A percentile compares a stretch with the other conserved stretches of the same genome.
phyloP scores from a whole-genome alignment of 2,113 vertebrate species.

The Leucopsar rothschildi region DNA sequence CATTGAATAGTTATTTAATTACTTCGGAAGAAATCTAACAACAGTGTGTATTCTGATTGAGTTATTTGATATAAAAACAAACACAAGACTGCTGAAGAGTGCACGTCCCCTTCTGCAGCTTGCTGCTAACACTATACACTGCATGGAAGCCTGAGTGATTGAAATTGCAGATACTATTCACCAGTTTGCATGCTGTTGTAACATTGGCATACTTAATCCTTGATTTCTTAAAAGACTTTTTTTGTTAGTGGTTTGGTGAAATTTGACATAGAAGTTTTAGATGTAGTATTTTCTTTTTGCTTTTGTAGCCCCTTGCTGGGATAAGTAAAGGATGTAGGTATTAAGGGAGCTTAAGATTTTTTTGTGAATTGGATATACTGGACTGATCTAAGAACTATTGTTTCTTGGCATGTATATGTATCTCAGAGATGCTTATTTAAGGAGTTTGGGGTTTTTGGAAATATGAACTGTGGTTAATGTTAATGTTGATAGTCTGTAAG shows the following conservation, averaged over 20 bases:
- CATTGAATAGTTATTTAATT: constrained; percentile 81
- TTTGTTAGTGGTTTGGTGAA: background rate
- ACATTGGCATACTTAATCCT: background rate
- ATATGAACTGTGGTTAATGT: background rate
- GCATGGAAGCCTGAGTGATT: background rate
- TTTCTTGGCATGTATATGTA: background rate
- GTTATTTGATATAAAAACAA: constrained; percentile 70
- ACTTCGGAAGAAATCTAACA: constrained; percentile 73
- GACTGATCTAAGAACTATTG: background rate
- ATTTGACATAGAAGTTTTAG: background rate
- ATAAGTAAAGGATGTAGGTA: background rate
- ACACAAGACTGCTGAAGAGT: background rate
- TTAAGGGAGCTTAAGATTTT: background rate
- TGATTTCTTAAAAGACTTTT: background rate
- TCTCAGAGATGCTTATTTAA: background rate
- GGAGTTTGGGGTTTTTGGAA: background rate
- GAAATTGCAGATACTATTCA: background rate
- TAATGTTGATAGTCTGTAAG: background rate
- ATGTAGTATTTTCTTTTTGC: background rate
- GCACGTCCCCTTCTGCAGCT: background rate
- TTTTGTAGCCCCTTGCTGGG: background rate
- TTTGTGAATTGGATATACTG: background rate
- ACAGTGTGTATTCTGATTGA: constrained; percentile 75
- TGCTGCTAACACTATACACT: background rate
- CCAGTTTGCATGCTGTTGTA: background rate